These are phyloP conservation scores for Pollicipes pollicipes DNA, from an alignment of 1,140 invertebrate genomes.

Conservation along the genomic window DNA sequence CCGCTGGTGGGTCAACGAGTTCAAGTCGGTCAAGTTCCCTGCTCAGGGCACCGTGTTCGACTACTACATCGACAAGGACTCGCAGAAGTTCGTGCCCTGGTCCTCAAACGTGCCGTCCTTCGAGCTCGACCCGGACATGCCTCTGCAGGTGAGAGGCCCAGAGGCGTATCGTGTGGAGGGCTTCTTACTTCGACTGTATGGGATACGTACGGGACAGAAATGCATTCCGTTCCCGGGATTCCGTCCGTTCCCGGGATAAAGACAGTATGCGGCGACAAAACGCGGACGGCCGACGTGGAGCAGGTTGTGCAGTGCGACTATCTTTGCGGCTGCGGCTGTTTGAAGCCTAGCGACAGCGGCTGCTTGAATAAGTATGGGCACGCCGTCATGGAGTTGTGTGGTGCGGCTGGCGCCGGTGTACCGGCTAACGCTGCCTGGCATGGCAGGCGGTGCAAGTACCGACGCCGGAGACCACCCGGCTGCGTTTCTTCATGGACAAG, in stretches of 20 bases:
- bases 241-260: too few relatives aligned
- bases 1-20: slow-evolving; percentile 94
- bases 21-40: slow-evolving; percentile 87
- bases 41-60: slow-evolving; percentile 81
- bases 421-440: not conserved
- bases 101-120: slow-evolving; percentile 71
- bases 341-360: too few relatives aligned
- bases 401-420: slow-evolving; percentile 7
- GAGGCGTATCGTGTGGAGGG: too few relatives aligned
- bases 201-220: too few relatives aligned
- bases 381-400: too few relatives aligned
- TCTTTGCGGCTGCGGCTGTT: too few relatives aligned
- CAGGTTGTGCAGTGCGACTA: too few relatives aligned
- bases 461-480: slow-evolving; percentile 76
- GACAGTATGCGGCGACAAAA: too few relatives aligned
- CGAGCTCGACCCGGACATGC: slow-evolving; percentile 76
- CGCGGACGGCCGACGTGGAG: too few relatives aligned
- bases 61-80: slow-evolving; percentile 78
- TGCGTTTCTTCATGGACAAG: slow-evolving; percentile 74
- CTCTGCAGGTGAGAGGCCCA: slow-evolving; percentile 54
- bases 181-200: too few relatives aligned
- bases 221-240: too few relatives aligned
- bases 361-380: too few relatives aligned
- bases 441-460: slow-evolving; percentile 79
- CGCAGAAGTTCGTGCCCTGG: slow-evolving; percentile 77